Evolutionary conservation across 37 sponge, comb jelly and placozoan genomes (phyloP), one percentile per base, ranked within the genome.

Genomic region (Ianthella basta): DNA sequence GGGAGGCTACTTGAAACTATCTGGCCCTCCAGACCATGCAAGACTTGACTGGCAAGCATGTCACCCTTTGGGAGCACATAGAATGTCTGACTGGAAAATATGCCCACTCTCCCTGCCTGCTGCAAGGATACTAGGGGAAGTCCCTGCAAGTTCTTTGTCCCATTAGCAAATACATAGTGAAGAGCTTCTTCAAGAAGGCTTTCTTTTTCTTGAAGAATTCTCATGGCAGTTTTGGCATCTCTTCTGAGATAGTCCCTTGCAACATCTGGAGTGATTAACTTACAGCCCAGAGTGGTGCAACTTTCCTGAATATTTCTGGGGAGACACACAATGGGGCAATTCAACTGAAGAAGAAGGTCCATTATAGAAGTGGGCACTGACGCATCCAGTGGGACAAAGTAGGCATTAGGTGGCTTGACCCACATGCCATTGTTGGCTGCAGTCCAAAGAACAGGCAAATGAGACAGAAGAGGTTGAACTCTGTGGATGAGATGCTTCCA

Each of bases 361-460:
- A 83, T 20, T 18, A 67, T 73, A 54, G 69, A 55, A 36, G 27
- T n/a, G 60, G 85, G 86, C 24, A 44, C 34, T 19, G 33, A 44
- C 6, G 50, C 50, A 61, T 61, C 29, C 29, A 27, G 64, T 30
- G 86, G 83, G 24, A 86, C 25, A 63, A 81, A 91, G 27, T 69
- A 69, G 29, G 91, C 91, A 41, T 84, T 64, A n/a, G 15, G 35
- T 4, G 79, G 41, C 30, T 67, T 81, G 13, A 87, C 82, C 88
- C 88, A 87, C 50, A 72, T 80, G 14, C 91, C 91, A 59, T 85
- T 82, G 32, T 61, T n/a, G 36, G 87, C 88, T n/a, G 85, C 55
- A 50, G 91, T 85, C 91, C 91, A 91, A 0, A 87, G 24, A 37
- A 91, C 68, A 32, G 74, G 74, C 0, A 73, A 65, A 0, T 80